Percentiles rank a stretch among this genome's conserved stretches.
phyloP scores from a whole-genome alignment of 2,113 vertebrate species.

The Odontesthes bonariensis region DNA sequence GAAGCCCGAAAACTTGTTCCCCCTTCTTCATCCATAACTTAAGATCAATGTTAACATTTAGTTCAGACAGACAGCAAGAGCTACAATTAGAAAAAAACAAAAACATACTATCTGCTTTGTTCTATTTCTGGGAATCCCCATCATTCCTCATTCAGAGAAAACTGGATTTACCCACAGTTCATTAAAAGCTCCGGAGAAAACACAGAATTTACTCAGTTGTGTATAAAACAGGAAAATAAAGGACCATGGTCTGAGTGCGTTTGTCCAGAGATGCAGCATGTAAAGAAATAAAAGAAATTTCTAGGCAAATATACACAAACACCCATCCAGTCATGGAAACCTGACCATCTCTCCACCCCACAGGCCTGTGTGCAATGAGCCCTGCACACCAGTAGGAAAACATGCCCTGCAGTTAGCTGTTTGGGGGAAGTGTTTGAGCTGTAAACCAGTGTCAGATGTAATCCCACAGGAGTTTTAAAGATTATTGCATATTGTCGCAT shows the following conservation, averaged over 20 bases:
- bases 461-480: conserved; percentile 21
- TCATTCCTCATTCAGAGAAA: background rate
- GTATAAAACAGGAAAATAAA: conserved; percentile 7
- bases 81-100: conserved; percentile 3
- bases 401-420: background rate
- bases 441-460: background rate
- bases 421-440: conserved; percentile 7
- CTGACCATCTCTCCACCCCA: background rate
- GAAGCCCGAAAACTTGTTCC: conserved; percentile 7
- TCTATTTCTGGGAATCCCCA: background rate
- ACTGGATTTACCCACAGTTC: background rate
- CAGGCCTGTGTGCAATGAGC: background rate
- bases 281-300: conserved; percentile 15
- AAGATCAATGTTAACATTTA: conserved; percentile 16
- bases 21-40: conserved; percentile 29
- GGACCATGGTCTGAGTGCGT: background rate
- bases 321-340: background rate
- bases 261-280: background rate
- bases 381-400: conserved; percentile 9
- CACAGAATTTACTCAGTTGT: background rate
- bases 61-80: conserved; percentile 19
- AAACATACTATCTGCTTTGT: background rate
- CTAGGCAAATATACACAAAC: conserved; percentile 1
- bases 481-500: conserved; percentile 44
- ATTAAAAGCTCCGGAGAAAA: conserved; percentile 4